Conservation (phyloP, 2,888 invertebrate genomes). For the Diadegma fenestrale region DNA sequence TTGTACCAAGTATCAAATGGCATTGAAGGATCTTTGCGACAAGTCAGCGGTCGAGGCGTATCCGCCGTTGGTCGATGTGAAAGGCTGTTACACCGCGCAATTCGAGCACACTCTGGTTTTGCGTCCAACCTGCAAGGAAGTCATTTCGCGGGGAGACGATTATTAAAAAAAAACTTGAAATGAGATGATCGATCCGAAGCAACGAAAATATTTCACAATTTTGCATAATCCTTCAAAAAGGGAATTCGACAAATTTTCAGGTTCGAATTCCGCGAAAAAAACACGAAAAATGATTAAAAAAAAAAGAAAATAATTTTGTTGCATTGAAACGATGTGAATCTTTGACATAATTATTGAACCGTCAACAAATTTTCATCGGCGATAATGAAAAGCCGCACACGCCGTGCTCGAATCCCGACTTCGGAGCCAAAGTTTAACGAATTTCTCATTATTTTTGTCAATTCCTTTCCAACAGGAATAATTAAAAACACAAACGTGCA, state of each 20-base stretch:
- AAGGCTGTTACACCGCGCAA: slow-evolving; percentile 99
- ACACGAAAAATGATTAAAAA: neutral
- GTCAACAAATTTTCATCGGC: neutral
- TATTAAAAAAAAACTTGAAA: slow-evolving; percentile 87
- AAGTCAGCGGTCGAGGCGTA: slow-evolving; percentile 99
- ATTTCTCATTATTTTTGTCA: neutral
- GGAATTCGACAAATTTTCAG: neutral
- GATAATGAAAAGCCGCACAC: slow-evolving; percentile 24
- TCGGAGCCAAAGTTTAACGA: neutral
- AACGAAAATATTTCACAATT: neutral
- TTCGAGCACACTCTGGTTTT: slow-evolving; percentile 99
- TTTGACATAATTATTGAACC: neutral
- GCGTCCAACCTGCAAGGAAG: slow-evolving; percentile 99
- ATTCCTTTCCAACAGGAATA: neutral
- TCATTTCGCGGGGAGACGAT: slow-evolving; percentile 98
- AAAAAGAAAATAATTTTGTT: neutral
- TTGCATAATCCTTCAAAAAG: neutral
- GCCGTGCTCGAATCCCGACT: slow-evolving; percentile 33
- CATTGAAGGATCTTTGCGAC: slow-evolving; percentile 98
- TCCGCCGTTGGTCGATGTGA: slow-evolving; percentile 98
- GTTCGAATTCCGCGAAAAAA: neutral
- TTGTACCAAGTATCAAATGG: slow-evolving; percentile 99
- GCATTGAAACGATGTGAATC: neutral
- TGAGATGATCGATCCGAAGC: neutral
- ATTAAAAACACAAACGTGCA: neutral